A percentile compares a stretch with the other conserved stretches of the same genome.
Conservation (phyloP, 2,797 vertebrate genomes). For the Sebastes cheni region DNA sequence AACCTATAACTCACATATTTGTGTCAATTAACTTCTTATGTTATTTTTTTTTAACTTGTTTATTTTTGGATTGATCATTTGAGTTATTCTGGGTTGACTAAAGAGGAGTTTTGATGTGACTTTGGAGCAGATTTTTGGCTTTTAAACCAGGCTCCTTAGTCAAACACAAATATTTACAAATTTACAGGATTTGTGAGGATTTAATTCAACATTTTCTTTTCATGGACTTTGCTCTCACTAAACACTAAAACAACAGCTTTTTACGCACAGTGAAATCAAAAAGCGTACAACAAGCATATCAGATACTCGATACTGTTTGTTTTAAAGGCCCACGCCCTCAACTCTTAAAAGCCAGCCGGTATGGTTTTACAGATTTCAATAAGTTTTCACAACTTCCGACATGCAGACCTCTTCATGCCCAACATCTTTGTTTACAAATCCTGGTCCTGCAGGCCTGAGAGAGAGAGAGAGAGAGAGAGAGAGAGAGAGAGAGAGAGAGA, state of each 20-base stretch:
- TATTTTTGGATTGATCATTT: not conserved
- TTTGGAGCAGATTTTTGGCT: not conserved
- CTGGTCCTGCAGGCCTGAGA: conserved; percentile 37
- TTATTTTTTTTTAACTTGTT: not conserved
- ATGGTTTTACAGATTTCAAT: conserved; percentile 23
- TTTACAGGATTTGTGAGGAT: conserved; percentile 41
- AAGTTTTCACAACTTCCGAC: conserved; percentile 47
- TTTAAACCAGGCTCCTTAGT: conserved; percentile 16
- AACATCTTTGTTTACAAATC: conserved; percentile 60
- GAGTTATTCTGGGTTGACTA: not conserved
- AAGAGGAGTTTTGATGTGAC: conserved; percentile 7
- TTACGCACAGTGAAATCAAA: conserved; percentile 43
- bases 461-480: not conserved
- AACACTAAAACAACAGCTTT: conserved; percentile 16
- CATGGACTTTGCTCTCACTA: not conserved
- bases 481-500: too few species aligned
- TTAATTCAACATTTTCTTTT: conserved; percentile 36
- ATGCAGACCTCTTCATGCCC: conserved; percentile 4
- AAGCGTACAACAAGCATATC: conserved; percentile 34
- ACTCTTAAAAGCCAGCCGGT: conserved; percentile 13
- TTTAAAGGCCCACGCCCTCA: conserved; percentile 14
- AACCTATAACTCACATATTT: not conserved
- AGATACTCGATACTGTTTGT: conserved; percentile 48
- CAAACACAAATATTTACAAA: conserved; percentile 47
- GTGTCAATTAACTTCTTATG: not conserved